Evolutionary conservation across 2,113 vertebrate genomes (phyloP).

Genomic region (Dicaeum eximium): DNA sequence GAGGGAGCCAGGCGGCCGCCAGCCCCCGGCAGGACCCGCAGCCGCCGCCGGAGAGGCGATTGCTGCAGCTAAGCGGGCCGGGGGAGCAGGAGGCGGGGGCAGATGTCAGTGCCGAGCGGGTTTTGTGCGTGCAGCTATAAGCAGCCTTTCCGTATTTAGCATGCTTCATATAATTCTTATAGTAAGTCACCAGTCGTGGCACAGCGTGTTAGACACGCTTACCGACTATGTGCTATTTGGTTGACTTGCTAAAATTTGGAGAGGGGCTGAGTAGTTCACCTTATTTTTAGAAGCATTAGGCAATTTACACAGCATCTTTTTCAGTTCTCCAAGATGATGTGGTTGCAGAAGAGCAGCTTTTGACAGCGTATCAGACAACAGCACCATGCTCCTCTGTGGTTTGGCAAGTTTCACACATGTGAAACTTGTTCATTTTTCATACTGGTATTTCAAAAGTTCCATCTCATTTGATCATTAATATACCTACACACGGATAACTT

Average conservation of each 20-base stretch:
- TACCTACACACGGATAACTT: not conserved
- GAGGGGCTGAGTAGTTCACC: not conserved
- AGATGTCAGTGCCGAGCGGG: not conserved
- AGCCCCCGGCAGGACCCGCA: slow-evolving; percentile 63
- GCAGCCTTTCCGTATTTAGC: not conserved
- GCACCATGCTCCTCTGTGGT: not conserved
- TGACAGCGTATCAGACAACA: not conserved
- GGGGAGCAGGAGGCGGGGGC: not conserved
- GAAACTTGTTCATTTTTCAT: not conserved
- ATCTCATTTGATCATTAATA: not conserved
- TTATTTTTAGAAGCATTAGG: slow-evolving; percentile 22
- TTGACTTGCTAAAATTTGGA: not conserved
- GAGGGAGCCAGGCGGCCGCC: slow-evolving; percentile 64
- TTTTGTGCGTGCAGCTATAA: not conserved
- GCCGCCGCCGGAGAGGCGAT: slow-evolving; percentile 43
- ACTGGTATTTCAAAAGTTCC: not conserved
- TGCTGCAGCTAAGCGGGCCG: not conserved
- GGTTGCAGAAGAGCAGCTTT: slow-evolving; percentile 4
- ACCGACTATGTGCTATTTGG: not conserved
- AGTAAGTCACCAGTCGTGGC: slow-evolving; percentile 1
- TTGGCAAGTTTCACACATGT: not conserved
- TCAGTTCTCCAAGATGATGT: not conserved
- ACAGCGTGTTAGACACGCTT: not conserved
- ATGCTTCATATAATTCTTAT: not conserved
- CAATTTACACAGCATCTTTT: not conserved